Evolutionary conservation across 2,888 invertebrate genomes (phyloP), one percentile per base, ranked within the genome.

Genomic region (Pardosa pseudoannulata): DNA sequence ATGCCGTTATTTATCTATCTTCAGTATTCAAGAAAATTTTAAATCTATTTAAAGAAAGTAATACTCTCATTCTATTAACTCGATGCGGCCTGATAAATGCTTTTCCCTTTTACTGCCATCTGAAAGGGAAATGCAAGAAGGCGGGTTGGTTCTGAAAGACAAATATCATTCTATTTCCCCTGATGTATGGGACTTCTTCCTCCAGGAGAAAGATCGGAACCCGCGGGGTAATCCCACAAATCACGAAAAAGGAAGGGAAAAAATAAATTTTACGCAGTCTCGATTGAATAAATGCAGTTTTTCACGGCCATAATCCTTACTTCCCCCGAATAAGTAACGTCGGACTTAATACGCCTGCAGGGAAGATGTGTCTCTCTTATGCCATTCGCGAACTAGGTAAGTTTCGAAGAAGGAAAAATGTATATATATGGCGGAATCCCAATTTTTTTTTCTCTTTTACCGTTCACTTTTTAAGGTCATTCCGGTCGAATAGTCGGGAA

Each of bases 231-330:
- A 23, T 56, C 23, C 56, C 56, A 56, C 56, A 56, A 56, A 56
- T 56, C 56, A 56, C 56, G 23, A n/a, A 23, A 56, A 23, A 56
- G 23, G 19, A 23, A 56, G 23, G n/a, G 23, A 56, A 56, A n/a
- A n/a, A n/a, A n/a, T n/a, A n/a, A n/a, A n/a, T n/a, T n/a, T n/a
- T n/a, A n/a, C n/a, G n/a, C n/a, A n/a, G n/a, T n/a, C n/a, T n/a
- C n/a, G 23, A 56, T 56, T 56, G 56, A 56, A 56, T 56, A 56
- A 56, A 23, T 23, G 56, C 23, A 56, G 56, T 56, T 56, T 56
- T 56, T 56, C 56, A 56, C 23, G 23, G 56, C 19, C 23, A 23
- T 56, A 56, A 56, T 56, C 19, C 23, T 56, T 56, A 56, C 23
- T n/a, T n/a, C 19, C 19, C 56, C 1, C n/a, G 23, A 56, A 56